These are phyloP conservation scores for Drosophila pachea DNA, from an alignment of 1,140 invertebrate genomes.

Conservation along the genomic window DNA sequence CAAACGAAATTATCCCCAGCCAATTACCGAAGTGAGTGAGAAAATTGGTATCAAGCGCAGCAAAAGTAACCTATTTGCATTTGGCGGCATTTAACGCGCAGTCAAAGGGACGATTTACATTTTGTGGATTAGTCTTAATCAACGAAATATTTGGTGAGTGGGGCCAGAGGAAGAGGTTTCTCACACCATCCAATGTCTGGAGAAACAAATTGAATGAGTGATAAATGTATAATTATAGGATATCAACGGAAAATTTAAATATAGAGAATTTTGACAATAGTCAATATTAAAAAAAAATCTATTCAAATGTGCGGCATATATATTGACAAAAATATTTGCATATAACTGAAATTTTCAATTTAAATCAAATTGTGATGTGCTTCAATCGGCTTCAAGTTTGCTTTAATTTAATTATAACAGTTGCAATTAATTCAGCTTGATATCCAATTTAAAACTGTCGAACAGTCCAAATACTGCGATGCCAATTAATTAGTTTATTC, in stretches of 20 bases:
- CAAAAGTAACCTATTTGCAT: slow-evolving; percentile 23
- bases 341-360: no score
- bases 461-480: slow-evolving; percentile 18
- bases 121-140: slow-evolving; percentile 17
- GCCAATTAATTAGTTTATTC: slow-evolving; percentile 28
- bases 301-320: no score
- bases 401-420: slow-evolving; percentile 21
- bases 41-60: slow-evolving; percentile 21
- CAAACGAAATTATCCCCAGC: slow-evolving; percentile 49
- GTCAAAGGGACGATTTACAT: slow-evolving; percentile 15
- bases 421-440: slow-evolving; percentile 19
- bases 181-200: no score
- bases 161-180: neutral
- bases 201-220: no score
- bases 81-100: slow-evolving; percentile 16
- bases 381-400: neutral
- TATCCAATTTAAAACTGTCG: slow-evolving; percentile 18
- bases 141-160: slow-evolving; percentile 19
- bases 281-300: no score
- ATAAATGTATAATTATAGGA: no score
- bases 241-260: no score
- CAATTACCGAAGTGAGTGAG: slow-evolving; percentile 62
- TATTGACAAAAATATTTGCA: no score
- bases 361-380: neutral
- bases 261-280: no score